Conservation (phyloP, 2,888 invertebrate species). For the Druceiella hillmani region DNA sequence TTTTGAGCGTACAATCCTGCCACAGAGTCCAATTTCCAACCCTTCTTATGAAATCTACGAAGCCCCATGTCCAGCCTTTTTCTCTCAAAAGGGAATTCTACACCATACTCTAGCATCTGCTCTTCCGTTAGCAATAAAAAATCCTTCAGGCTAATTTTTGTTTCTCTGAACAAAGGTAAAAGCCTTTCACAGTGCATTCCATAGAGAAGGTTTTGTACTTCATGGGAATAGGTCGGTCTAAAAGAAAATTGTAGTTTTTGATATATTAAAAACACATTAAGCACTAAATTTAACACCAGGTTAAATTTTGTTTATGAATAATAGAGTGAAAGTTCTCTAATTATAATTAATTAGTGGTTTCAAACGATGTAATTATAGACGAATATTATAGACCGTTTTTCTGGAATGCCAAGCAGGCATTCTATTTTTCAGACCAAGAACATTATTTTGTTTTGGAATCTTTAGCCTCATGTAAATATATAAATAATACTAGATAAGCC, state of each 20-base stretch:
- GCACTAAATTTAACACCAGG: too few species aligned
- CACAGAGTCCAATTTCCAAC: slow-evolving; percentile 48
- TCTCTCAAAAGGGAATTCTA: slow-evolving; percentile 55
- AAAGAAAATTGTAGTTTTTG: slow-evolving; percentile 17
- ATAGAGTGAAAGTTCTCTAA: too few species aligned
- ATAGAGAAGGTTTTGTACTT: slow-evolving; percentile 52
- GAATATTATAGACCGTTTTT: too few species aligned
- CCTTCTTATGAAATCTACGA: slow-evolving; percentile 52
- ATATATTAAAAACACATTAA: too few species aligned
- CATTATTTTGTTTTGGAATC: too few species aligned
- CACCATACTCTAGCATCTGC: slow-evolving; percentile 51
- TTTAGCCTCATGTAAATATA: too few species aligned
- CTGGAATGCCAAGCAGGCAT: too few species aligned
- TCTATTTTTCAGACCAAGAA: too few species aligned
- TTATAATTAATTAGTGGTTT: too few species aligned
- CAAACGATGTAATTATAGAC: too few species aligned
- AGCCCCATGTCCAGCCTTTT: slow-evolving; percentile 50
- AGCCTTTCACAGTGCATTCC: slow-evolving; percentile 56
- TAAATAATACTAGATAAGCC: too few species aligned
- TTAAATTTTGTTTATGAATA: slow-evolving; percentile 5
- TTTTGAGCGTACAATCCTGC: slow-evolving; percentile 40
- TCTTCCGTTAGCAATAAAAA: slow-evolving; percentile 54
- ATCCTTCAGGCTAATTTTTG: slow-evolving; percentile 46
- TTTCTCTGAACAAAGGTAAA: slow-evolving; percentile 39
- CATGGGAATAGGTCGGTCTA: slow-evolving; percentile 46